Conservation (phyloP, 92 coral and sea anemone genomes). For the Meandrina meandrites region DNA sequence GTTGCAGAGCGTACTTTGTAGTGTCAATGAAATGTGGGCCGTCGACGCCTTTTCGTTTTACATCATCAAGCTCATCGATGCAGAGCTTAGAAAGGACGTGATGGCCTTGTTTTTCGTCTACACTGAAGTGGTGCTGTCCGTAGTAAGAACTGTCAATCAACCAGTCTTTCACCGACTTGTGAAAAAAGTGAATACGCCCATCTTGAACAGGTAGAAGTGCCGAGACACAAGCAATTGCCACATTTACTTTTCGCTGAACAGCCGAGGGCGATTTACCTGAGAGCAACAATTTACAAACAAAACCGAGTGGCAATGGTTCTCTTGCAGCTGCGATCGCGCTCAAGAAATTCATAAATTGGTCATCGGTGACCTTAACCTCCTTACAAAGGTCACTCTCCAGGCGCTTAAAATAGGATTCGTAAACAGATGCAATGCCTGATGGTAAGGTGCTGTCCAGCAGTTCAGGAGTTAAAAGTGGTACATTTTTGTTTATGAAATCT, state of each 20-base stretch:
- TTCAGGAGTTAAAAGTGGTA: not conserved
- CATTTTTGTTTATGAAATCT: conserved; percentile 11
- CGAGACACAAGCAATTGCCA: conserved; percentile 36
- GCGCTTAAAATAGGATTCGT: conserved; percentile 22
- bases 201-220: conserved; percentile 44
- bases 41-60: too few relatives aligned
- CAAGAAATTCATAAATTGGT: conserved; percentile 7
- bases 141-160: conserved; percentile 2
- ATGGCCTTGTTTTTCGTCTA: conserved; percentile 40
- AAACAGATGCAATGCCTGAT: conserved; percentile 20
- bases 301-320: conserved; percentile 24
- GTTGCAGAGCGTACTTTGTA: not conserved
- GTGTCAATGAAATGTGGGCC: not conserved
- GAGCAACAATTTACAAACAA: conserved; percentile 8
- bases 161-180: conserved; percentile 68
- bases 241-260: not conserved
- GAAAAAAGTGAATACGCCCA: conserved; percentile 52
- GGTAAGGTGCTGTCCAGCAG: conserved; percentile 16
- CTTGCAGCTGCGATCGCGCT: conserved; percentile 25
- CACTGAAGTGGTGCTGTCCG: conserved; percentile 25
- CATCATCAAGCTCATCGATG: too few relatives aligned
- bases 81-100: conserved; percentile 25
- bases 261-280: not conserved
- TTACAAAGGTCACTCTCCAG: conserved; percentile 12
- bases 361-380: not conserved